These are phyloP conservation scores for Galeopterus variegatus DNA, from an alignment of 2,113 vertebrate species.

Conservation along the genomic window DNA sequence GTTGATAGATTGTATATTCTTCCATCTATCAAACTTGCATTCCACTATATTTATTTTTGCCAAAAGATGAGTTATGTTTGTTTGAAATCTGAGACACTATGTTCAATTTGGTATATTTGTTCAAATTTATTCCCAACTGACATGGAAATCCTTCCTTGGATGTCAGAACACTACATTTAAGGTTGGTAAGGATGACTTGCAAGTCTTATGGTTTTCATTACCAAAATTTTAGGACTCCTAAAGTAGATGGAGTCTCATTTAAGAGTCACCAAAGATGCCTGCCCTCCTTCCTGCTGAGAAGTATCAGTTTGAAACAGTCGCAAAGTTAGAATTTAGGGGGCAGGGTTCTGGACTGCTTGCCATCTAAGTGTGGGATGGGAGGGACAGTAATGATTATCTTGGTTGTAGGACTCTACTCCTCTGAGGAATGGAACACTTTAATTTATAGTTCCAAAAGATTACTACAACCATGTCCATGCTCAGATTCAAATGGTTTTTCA, in stretches of 20 bases:
- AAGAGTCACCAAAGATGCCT: conserved; percentile 58
- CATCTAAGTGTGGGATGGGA: not conserved
- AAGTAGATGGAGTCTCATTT: conserved; percentile 46
- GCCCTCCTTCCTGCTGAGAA: conserved; percentile 56
- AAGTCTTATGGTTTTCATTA: conserved; percentile 30
- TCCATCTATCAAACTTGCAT: conserved; percentile 88
- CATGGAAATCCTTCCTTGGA: conserved; percentile 75
- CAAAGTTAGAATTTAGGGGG: not conserved
- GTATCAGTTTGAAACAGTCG: conserved; percentile 49
- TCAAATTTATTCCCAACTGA: conserved; percentile 80
- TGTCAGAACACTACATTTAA: conserved; percentile 79
- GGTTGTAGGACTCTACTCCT: conserved; percentile 61
- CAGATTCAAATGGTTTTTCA: conserved; percentile 80
- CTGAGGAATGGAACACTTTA: conserved; percentile 73
- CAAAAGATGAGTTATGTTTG: conserved; percentile 85
- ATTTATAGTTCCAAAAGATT: conserved; percentile 75
- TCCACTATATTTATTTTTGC: conserved; percentile 92
- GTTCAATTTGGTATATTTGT: conserved; percentile 80
- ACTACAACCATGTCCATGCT: conserved; percentile 84
- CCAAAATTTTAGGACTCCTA: conserved; percentile 61
- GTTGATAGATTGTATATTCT: conserved; percentile 88
- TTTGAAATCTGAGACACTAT: conserved; percentile 86
- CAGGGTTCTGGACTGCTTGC: not conserved
- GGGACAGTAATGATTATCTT: conserved; percentile 48
- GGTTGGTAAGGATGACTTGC: conserved; percentile 22